Conservation (phyloP, 2,113 vertebrate genomes). For the Panthera leo region DNA sequence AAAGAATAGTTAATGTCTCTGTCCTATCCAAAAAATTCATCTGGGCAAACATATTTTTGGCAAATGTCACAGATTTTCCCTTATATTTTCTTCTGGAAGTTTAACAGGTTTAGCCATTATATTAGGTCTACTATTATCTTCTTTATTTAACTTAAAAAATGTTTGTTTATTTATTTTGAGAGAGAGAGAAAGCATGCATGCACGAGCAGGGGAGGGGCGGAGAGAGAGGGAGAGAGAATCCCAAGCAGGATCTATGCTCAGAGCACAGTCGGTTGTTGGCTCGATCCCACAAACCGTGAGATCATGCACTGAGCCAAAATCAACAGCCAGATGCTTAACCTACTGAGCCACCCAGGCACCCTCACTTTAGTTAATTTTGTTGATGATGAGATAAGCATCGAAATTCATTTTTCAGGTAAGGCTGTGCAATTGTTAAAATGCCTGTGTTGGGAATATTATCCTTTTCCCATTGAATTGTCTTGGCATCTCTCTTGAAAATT, state of each 20-base stretch:
- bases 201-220: no score
- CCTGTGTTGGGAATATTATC: neutral
- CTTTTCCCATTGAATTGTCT: neutral
- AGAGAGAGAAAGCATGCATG: no score
- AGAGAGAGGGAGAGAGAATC: no score
- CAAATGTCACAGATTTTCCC: neutral
- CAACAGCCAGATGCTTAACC: no score
- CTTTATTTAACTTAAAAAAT: neutral
- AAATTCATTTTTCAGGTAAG: neutral
- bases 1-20: neutral
- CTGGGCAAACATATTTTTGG: no score
- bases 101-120: neutral
- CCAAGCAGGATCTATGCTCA: no score
- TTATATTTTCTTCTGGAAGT: neutral
- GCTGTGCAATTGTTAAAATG: neutral
- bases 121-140: neutral
- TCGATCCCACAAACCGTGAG: no score
- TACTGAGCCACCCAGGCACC: no score
- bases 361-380: neutral
- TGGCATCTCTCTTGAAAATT: neutral
- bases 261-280: no score
- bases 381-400: neutral
- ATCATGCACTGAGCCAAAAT: no score
- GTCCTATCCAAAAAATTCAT: neutral
- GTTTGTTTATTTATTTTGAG: no score